Conservation (phyloP, 2,888 invertebrate species). For the Melangyna quadrimaculata region DNA sequence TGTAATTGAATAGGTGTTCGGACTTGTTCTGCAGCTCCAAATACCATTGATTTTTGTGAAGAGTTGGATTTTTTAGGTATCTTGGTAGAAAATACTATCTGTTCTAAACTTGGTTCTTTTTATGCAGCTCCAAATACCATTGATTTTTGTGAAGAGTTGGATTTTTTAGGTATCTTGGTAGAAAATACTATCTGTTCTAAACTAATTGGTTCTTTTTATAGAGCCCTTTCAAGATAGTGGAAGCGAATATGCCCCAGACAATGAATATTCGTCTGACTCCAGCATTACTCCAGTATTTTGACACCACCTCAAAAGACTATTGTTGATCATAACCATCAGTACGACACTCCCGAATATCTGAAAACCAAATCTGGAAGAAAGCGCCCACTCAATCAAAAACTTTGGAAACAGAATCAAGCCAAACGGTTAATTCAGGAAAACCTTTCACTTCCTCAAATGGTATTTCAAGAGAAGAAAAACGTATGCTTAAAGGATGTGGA, state of each 20-base stretch:
- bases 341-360: constrained; percentile 14
- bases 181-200: not conserved
- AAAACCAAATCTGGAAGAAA: constrained; percentile 8
- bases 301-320: constrained; percentile 17
- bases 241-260: constrained; percentile 14
- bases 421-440: constrained; percentile 7
- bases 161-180: constrained; percentile 9
- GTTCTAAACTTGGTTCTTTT: not conserved
- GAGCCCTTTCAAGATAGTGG: constrained; percentile 23
- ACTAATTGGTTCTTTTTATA: not conserved
- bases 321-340: constrained; percentile 2
- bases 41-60: constrained; percentile 9
- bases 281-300: constrained; percentile 16
- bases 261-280: constrained; percentile 22
- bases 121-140: constrained; percentile 1
- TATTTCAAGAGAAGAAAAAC: constrained; percentile 3
- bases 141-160: constrained; percentile 21
- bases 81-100: not conserved
- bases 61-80: constrained; percentile 24
- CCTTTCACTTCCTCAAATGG: constrained; percentile 25
- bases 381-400: not conserved
- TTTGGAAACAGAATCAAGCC: constrained; percentile 30
- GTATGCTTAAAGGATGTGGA: constrained; percentile 24
- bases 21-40: not conserved
- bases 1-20: constrained; percentile 17